phyloP scores from a whole-genome alignment of 2,797 vertebrate genomes.

The Hylomyscus alleni region DNA sequence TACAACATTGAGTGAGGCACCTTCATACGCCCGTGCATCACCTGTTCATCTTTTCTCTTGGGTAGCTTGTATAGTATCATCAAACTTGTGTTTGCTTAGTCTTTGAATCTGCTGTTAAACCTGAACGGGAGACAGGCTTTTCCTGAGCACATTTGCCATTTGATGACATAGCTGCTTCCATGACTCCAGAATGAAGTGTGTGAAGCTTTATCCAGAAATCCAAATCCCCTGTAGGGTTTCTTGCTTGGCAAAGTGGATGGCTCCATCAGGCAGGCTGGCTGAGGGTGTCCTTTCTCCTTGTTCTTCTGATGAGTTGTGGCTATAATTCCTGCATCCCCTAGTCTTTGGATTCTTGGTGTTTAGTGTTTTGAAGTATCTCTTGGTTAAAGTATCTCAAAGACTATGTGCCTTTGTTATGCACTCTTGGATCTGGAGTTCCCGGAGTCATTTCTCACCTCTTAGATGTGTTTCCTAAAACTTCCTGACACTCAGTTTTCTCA shows the following conservation, averaged over 20 bases:
- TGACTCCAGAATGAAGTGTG: background rate
- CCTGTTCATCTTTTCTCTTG: background rate
- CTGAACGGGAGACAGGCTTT: background rate
- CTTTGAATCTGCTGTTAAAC: slow-evolving; percentile 15
- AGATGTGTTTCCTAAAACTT: slow-evolving; percentile 12
- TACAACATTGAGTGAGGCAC: background rate
- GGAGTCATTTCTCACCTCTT: background rate
- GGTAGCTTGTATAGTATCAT: background rate
- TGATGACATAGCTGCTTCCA: background rate
- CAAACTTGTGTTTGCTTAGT: background rate
- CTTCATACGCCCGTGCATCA: background rate
- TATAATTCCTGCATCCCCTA: background rate
- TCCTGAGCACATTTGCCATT: slow-evolving; percentile 3
- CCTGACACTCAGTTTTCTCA: slow-evolving; percentile 28
- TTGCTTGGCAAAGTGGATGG: background rate
- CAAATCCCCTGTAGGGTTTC: background rate
- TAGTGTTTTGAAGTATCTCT: background rate
- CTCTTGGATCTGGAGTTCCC: background rate
- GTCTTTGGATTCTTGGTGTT: slow-evolving; percentile 17
- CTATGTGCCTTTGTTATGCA: background rate
- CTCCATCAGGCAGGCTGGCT: background rate
- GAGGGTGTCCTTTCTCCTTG: background rate
- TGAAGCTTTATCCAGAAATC: background rate
- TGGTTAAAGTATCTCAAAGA: slow-evolving; percentile 1
- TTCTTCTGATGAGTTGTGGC: background rate